phyloP scores from a whole-genome alignment of 2,797 vertebrate genomes.

The Eulemur coronatus region DNA sequence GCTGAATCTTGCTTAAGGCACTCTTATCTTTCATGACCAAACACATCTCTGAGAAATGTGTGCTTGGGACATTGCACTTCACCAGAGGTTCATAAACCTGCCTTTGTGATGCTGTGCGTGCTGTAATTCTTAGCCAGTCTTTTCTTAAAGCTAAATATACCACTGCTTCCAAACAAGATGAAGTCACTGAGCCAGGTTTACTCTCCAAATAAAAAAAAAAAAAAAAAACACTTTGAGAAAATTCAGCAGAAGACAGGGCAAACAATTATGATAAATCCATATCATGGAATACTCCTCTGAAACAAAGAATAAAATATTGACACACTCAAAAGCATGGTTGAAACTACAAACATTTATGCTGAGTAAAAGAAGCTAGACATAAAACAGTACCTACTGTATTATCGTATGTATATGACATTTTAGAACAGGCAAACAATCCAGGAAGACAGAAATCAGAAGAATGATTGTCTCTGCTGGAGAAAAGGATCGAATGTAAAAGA shows the following conservation, averaged over 20 bases:
- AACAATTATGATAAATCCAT: not conserved
- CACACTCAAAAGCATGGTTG: not conserved
- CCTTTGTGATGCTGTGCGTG: not conserved
- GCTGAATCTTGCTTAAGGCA: not conserved
- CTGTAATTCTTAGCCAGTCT: not conserved
- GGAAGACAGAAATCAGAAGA: not conserved
- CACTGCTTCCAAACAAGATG: not conserved
- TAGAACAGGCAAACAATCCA: not conserved
- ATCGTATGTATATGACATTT: not conserved
- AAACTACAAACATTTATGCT: not conserved
- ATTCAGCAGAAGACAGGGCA: not conserved
- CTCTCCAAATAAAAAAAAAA: not conserved
- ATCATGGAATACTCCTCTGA: not conserved
- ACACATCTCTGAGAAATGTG: not conserved
- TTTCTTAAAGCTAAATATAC: not conserved
- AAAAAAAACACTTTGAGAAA: not conserved
- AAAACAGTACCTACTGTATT: not conserved
- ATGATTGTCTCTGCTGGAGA: not conserved
- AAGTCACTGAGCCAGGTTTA: not conserved
- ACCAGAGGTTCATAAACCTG: not conserved
- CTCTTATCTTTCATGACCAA: not conserved
- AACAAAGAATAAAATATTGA: not conserved
- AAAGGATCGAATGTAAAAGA: not conserved
- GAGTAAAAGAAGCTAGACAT: not conserved
- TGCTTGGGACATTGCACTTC: not conserved